Percentiles rank a stretch among this genome's conserved stretches.
These are phyloP conservation scores for Trachelipus rathkii DNA, from an alignment of 1,140 invertebrate genomes.

Conservation along the genomic window DNA sequence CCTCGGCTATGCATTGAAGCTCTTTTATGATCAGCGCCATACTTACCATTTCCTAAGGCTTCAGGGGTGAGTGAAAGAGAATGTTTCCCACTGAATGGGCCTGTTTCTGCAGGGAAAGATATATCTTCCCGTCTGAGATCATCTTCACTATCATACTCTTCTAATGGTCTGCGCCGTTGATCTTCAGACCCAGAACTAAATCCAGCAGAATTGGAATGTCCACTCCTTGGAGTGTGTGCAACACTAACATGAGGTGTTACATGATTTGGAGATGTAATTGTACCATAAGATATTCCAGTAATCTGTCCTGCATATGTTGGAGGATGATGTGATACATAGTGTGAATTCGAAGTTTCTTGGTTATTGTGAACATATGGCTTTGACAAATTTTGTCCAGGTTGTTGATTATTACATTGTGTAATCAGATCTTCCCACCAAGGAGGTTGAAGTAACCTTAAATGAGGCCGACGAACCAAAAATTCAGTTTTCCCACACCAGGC, in stretches of 20 bases:
- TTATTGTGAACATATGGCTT: slow-evolving; percentile 34
- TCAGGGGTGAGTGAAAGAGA: slow-evolving; percentile 49
- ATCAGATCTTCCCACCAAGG: slow-evolving; percentile 92
- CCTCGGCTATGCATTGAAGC: slow-evolving; percentile 84
- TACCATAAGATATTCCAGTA: slow-evolving; percentile 36
- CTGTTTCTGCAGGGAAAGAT: not conserved
- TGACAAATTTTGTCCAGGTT: not conserved
- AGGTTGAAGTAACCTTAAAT: slow-evolving; percentile 80
- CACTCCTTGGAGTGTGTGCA: slow-evolving; percentile 36
- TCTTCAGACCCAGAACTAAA: slow-evolving; percentile 31
- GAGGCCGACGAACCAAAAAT: slow-evolving; percentile 71
- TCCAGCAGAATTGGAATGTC: slow-evolving; percentile 29
- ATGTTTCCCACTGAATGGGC: slow-evolving; percentile 16
- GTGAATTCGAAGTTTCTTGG: slow-evolving; percentile 31
- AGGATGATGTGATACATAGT: slow-evolving; percentile 44
- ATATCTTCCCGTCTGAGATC: slow-evolving; percentile 80
- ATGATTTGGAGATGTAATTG: slow-evolving; percentile 40
- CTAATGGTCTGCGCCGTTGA: slow-evolving; percentile 59
- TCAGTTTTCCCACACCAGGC: slow-evolving; percentile 48
- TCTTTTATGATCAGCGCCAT: slow-evolving; percentile 57
- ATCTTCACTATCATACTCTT: slow-evolving; percentile 82
- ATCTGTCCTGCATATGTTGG: slow-evolving; percentile 51
- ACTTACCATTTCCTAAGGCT: slow-evolving; percentile 43
- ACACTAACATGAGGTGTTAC: slow-evolving; percentile 41
- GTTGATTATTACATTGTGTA: not conserved